These are phyloP conservation scores for Hippoglossus stenolepis DNA, from an alignment of 2,113 vertebrate genomes.

Conservation along the genomic window DNA sequence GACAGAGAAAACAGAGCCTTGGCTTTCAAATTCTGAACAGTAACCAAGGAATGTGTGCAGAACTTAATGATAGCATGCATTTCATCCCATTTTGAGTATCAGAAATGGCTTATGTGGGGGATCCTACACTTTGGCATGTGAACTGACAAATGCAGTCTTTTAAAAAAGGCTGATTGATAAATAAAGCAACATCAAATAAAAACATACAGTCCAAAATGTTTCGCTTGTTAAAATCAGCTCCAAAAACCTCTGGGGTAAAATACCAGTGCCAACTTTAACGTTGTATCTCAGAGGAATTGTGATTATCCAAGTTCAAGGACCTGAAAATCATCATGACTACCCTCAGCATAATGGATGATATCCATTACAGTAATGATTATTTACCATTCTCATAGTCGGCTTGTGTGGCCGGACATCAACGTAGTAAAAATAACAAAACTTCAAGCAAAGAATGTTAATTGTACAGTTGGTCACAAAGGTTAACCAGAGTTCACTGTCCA, in stretches of 20 bases:
- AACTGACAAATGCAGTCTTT: not conserved
- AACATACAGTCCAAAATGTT: not conserved
- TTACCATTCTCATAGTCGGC: not conserved
- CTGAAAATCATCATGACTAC: too few species aligned
- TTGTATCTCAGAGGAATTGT: too few species aligned
- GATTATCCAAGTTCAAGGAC: too few species aligned
- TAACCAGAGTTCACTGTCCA: constrained; percentile 31
- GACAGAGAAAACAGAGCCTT: not conserved
- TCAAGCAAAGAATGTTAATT: constrained; percentile 1
- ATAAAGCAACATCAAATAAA: not conserved
- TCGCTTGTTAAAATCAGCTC: not conserved
- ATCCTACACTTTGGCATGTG: not conserved
- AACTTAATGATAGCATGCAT: not conserved
- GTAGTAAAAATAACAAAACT: constrained; percentile 7
- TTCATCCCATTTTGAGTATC: not conserved
- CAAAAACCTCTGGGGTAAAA: not conserved
- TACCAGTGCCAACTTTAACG: not conserved
- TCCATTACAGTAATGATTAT: not conserved
- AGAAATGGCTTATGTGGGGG: not conserved
- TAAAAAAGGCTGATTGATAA: not conserved
- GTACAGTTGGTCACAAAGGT: constrained; percentile 10
- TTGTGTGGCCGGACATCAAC: not conserved
- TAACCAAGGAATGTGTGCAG: not conserved
- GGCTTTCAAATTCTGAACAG: not conserved
- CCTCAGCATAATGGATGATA: not conserved